These are phyloP conservation scores for Neotragus pygmaeus DNA, from an alignment of 2,113 vertebrate species.

Conservation along the genomic window DNA sequence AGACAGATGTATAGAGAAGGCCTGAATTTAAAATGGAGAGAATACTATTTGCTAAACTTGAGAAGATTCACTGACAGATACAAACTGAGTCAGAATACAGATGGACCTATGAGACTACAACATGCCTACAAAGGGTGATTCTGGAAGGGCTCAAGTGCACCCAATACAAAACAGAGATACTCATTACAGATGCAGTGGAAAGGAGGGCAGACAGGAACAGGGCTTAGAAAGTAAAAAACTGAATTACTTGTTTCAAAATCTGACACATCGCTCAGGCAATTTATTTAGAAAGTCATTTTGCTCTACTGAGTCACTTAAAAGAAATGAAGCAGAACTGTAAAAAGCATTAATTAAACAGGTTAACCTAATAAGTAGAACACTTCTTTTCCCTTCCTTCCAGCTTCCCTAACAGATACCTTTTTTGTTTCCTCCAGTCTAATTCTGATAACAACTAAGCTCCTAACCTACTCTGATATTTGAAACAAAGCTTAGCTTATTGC, in stretches of 20 bases:
- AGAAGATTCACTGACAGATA: background rate
- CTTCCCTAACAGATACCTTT: background rate
- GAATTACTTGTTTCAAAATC: background rate
- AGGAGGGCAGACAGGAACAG: background rate
- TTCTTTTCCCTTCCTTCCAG: background rate
- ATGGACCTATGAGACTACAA: background rate
- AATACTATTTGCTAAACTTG: background rate
- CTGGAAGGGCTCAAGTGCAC: background rate
- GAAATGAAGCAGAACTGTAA: slow-evolving; percentile 4
- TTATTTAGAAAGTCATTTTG: slow-evolving; percentile 44
- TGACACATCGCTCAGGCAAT: background rate
- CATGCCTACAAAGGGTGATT: background rate
- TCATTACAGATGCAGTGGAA: background rate
- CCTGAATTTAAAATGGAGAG: slow-evolving; percentile 23
- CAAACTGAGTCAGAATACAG: background rate
- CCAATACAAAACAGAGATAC: background rate
- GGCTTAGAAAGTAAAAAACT: background rate
- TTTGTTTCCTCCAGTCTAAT: background rate
- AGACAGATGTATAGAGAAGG: background rate
- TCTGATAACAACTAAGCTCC: background rate
- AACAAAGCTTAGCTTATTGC: background rate
- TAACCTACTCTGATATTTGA: background rate
- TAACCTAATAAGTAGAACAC: background rate
- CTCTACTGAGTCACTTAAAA: background rate
- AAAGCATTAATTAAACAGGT: background rate